These are phyloP conservation scores for Peromyscus melanophrys DNA, from an alignment of 2,797 vertebrate species.

Conservation along the genomic window DNA sequence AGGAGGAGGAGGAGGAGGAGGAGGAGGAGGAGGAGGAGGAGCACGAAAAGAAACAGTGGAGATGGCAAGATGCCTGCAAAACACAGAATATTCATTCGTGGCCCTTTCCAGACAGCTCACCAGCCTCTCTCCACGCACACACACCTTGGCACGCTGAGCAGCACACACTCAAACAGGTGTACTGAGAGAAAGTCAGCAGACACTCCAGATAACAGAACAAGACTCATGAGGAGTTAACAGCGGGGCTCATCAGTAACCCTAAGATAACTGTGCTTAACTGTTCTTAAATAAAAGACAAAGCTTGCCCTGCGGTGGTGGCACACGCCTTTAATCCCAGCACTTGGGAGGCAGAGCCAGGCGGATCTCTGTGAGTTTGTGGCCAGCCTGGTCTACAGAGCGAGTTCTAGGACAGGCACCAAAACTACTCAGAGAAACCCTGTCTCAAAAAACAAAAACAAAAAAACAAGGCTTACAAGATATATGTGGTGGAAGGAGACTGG, in stretches of 20 bases:
- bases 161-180: not conserved
- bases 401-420: too few species aligned
- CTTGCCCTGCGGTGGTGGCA: not conserved
- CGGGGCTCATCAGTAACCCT: not conserved
- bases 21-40: not conserved
- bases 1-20: not conserved
- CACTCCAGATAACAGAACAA: slow-evolving; percentile 9
- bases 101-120: not conserved
- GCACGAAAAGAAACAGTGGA: not conserved
- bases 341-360: too few species aligned
- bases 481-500: not conserved
- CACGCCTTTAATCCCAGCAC: too few species aligned
- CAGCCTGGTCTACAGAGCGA: too few species aligned
- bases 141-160: not conserved
- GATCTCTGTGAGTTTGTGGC: too few species aligned
- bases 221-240: not conserved
- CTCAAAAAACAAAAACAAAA: too few species aligned
- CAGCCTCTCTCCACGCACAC: not conserved
- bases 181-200: not conserved
- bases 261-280: not conserved
- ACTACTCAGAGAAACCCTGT: too few species aligned
- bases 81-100: not conserved
- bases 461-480: not conserved
- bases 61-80: not conserved
- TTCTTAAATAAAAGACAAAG: not conserved